Base-by-base conservation (phyloP, 2,797 vertebrate genomes). In the Tokudaia muenninki region DNA sequence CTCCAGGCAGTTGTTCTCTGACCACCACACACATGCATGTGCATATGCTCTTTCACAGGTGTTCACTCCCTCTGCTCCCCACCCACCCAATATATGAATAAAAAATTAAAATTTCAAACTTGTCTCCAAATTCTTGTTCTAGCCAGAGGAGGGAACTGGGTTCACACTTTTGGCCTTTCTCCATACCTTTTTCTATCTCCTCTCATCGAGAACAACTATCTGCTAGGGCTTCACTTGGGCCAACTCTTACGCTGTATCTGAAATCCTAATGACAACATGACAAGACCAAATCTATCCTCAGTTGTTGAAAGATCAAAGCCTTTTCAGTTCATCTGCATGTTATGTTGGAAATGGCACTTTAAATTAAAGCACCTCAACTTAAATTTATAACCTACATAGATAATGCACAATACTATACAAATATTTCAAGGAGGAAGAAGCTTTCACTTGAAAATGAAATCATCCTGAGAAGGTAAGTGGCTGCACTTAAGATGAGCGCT, bases 91-190 rank as follows among this genome's bases (percentile, higher is more conserved):
- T 1, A 37, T n/a, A 72, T 1, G 52, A 26, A 87, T 37, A 87
- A 16, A 67, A 13, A 22, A 6, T 4, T 14, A 13, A 79, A 34
- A 84, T 16, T 83, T 52, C 57, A 31, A 65, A 90, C 63, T 26
- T 94, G 10, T 96, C 31, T 96, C 37, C 55, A 94, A 75, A 87
- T 87, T 77, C 82, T 78, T 82, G 57, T n/a, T 83, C 70, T 72
- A 57, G 24, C 8, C 19, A 81, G 34, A 91, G 88, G 67, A 92
- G 41, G 67, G 65, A 92, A 55, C 29, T 57, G 44, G 14, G n/a
- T 3, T 91, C 57, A n/a, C 2, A n/a, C 72, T 74, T 90, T 44
- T 77, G 80, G 87, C 34, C 81, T 57, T 80, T 87, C 41, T 87
- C 63, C n/a, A 4, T 19, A 19, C 47, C 47, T 93, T 41, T 52